phyloP scores from a whole-genome alignment of 1,140 invertebrate species.

The Cardiocondyla obscurior region DNA sequence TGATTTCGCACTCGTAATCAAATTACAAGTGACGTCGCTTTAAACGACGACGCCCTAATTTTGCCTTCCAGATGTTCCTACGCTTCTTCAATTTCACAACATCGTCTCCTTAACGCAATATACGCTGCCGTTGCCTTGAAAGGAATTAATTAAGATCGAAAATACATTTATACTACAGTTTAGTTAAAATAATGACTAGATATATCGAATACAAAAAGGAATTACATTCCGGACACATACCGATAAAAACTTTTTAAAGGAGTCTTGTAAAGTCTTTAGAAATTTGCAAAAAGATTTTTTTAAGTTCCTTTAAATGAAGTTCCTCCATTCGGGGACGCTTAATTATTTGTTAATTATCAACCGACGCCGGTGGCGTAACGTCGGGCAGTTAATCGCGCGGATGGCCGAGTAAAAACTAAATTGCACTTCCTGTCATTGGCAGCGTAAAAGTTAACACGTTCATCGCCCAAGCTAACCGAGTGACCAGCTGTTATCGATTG shows the following conservation, averaged over 20 bases:
- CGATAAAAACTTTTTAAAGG: too few relatives aligned
- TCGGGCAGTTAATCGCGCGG: background rate
- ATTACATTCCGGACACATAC: too few relatives aligned
- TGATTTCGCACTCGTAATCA: conserved; percentile 64
- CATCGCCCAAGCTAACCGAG: conserved; percentile 22
- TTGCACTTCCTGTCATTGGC: background rate
- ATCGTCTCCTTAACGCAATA: background rate
- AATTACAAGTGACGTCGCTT: conserved; percentile 31
- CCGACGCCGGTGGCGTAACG: background rate
- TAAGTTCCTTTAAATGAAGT: too few relatives aligned
- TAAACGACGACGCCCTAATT: conserved; percentile 33
- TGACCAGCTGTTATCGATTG: conserved; percentile 24
- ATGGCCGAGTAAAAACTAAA: background rate
- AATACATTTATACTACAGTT: background rate
- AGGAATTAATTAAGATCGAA: background rate
- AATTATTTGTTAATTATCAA: background rate
- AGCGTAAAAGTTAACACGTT: conserved; percentile 3
- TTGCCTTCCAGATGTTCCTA: conserved; percentile 41
- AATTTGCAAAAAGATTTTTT: too few relatives aligned
- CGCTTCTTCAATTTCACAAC: background rate
- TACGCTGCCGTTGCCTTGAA: background rate
- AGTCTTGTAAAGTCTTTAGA: too few relatives aligned
- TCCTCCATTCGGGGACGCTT: background rate
- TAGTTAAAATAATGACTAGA: background rate
- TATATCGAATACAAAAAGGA: background rate